Evolutionary conservation across 37 sponge, comb jelly and placozoan genomes (phyloP).

Genomic region (Cliona cf. orientalis): DNA sequence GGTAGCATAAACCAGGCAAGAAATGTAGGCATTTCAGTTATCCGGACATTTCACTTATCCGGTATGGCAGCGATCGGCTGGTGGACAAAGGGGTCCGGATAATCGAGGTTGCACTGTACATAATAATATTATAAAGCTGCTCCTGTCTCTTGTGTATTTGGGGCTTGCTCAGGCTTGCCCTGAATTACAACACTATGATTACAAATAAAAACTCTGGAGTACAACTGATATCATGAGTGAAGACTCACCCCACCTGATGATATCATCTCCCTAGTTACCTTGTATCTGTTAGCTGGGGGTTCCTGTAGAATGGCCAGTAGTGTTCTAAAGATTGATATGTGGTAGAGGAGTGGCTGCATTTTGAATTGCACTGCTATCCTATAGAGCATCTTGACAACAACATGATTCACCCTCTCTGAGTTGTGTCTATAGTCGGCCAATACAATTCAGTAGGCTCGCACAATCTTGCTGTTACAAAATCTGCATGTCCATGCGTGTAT

Average conservation of each 20-base stretch:
- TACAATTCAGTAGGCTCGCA: slow-evolving; percentile 63
- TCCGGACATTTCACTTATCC: no score
- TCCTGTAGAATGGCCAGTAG: slow-evolving; percentile 83
- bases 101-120: no score
- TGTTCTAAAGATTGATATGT: slow-evolving; percentile 78
- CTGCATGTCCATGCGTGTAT: slow-evolving; percentile 33
- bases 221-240: no score
- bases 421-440: slow-evolving; percentile 78
- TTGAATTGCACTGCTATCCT: slow-evolving; percentile 73
- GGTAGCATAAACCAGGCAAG: no score
- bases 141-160: no score
- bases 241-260: background rate
- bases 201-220: no score
- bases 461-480: slow-evolving; percentile 77
- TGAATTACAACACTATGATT: no score
- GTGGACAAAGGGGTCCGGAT: no score
- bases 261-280: slow-evolving; percentile 25
- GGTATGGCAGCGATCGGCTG: no score
- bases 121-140: no score
- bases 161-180: no score
- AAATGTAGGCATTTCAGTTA: no score
- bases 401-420: slow-evolving; percentile 82
- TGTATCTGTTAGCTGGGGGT: slow-evolving; percentile 55
- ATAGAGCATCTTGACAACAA: slow-evolving; percentile 88
- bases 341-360: slow-evolving; percentile 90